Base-by-base conservation (phyloP, 2,888 invertebrate species). In the Apodemia zela region DNA sequence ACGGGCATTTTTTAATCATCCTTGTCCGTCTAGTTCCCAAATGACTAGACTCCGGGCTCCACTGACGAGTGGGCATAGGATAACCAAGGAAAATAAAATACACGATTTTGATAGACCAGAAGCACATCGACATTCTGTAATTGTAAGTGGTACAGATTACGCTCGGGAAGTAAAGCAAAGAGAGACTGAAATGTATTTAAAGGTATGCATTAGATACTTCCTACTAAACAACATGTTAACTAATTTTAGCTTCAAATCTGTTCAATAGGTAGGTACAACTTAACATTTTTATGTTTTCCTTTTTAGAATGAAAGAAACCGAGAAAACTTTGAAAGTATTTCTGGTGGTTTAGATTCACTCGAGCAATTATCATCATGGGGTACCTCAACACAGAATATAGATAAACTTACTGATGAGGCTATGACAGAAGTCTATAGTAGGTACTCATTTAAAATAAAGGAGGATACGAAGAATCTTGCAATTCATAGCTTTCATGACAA, bases 351-450 rank as follows among this genome's bases (percentile, higher is more conserved):
- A 62, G 84, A 90, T 65, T 89, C 90, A 0, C 54, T 89, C 64
- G 91, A 90, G 68, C 79, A 80, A 0, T 66, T 90, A 21, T 83
- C 90, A 15, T 72, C 76, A 15, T 73, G 70, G 63, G 82, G 78
- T 3, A 67, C 74, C 0, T 82, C 86, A 0, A 65, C 75, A 10
- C 75, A 71, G 15, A 84, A 85, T 63, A 69, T 85, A 60, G 77
- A 73, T 11, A 79, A 83, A 59, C 73, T 91, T 1, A 80, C 81
- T 0, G 85, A 87, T 33, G 87, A 88, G 70, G 87, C 87, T 15
- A 85, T 89, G 86, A 84, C 76, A 0, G 80, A 84, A 70, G 84
- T 89, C 0, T 92, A 91, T 69, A 86, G 71, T 61, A 92, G 89
- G 69, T 92, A 91, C 68, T 83, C 87, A 3, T 88, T 90, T 61